Evolutionary conservation across 2,113 vertebrate genomes (phyloP).

Genomic region (Jacana jacana): DNA sequence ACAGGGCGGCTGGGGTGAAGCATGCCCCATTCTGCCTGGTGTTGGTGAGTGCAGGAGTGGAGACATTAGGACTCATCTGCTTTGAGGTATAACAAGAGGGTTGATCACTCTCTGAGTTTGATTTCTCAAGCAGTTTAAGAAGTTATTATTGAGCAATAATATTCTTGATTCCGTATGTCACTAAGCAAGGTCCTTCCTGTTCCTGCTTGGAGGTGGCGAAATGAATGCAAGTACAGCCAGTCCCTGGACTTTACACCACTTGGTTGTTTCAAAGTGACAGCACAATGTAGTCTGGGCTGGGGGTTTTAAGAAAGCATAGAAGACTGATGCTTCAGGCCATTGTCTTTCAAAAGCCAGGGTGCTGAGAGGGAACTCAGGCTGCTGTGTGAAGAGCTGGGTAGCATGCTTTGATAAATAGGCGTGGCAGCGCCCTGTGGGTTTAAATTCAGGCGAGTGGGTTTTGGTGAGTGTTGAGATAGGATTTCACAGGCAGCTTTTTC

Average conservation of each 20-base stretch:
- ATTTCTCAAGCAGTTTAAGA: not conserved
- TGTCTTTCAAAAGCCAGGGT: not conserved
- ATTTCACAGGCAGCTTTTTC: not conserved
- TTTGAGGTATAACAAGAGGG: not conserved
- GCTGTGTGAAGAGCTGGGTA: not conserved
- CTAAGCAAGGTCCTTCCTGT: not conserved
- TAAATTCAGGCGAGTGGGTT: not conserved
- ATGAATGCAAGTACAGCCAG: too few species aligned
- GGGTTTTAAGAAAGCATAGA: not conserved
- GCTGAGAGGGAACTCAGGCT: not conserved
- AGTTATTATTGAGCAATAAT: not conserved
- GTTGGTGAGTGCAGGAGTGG: not conserved
- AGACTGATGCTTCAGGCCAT: not conserved
- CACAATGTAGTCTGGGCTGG: fast-evolving
- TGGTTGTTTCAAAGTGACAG: not conserved
- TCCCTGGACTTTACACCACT: not conserved
- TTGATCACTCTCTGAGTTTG: not conserved
- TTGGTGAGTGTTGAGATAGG: not conserved
- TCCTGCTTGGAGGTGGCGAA: not conserved
- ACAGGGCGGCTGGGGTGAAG: too few species aligned
- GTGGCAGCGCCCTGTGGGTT: not conserved
- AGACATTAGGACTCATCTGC: fast-evolving
- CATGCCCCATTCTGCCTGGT: not conserved
- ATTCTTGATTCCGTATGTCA: not conserved
- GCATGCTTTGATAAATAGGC: not conserved